These are phyloP conservation scores for Cyprichromis sp. DNA, from an alignment of 2,113 vertebrate species.

Conservation along the genomic window DNA sequence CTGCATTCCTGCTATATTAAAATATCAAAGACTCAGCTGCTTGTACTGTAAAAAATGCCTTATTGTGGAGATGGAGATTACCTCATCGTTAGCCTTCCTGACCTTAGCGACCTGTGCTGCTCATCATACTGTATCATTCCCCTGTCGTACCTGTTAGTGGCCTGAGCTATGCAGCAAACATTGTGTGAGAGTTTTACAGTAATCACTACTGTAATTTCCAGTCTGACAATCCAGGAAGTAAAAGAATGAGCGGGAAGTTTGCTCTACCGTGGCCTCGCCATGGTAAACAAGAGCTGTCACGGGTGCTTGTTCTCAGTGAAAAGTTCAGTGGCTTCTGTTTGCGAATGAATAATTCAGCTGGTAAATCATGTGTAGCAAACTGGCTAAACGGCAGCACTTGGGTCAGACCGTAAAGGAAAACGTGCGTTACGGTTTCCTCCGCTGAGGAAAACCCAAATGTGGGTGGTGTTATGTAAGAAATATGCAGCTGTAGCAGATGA, in stretches of 20 bases:
- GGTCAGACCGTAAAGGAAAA: neutral
- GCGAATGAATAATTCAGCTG: neutral
- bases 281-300: neutral
- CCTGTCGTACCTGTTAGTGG: neutral
- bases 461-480: neutral
- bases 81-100: constrained; percentile 36
- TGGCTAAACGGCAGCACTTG: neutral
- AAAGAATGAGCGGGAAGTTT: neutral
- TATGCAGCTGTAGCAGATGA: neutral
- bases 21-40: neutral
- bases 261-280: neutral
- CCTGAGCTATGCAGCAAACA: constrained; percentile 27
- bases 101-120: constrained; percentile 36
- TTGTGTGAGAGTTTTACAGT: neutral
- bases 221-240: neutral
- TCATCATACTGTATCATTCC: neutral
- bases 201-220: neutral
- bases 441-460: neutral
- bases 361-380: constrained; percentile 13
- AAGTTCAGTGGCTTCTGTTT: neutral
- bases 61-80: constrained; percentile 21
- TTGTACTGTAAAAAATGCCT: constrained; percentile 43
- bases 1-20: neutral
- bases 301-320: neutral
- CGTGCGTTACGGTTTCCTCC: neutral